A percentile compares a stretch with the other conserved stretches of the same genome.
These are phyloP conservation scores for Prosapia bicincta DNA, from an alignment of 2,888 invertebrate species.

Conservation along the genomic window DNA sequence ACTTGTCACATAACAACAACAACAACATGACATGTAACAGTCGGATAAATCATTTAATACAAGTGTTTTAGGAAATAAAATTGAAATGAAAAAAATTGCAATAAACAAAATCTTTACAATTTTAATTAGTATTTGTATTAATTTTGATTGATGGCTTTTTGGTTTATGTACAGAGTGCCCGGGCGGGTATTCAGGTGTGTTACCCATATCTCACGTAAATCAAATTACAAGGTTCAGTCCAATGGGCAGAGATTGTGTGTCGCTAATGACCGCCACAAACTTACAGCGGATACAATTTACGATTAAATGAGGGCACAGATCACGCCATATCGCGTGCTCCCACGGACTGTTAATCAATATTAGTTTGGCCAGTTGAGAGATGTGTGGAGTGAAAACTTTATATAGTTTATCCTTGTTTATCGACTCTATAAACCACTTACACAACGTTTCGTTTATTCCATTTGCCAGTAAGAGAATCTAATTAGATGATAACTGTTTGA, in stretches of 20 bases:
- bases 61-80: no score
- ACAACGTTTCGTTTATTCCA: no score
- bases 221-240: background rate
- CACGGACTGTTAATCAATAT: background rate
- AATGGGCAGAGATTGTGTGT: conserved; percentile 2
- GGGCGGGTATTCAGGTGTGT: background rate
- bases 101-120: no score
- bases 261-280: background rate
- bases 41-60: no score
- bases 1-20: no score
- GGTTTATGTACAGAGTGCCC: background rate
- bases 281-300: background rate
- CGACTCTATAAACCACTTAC: no score
- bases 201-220: background rate
- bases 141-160: background rate
- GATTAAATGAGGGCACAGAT: background rate
- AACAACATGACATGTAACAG: no score
- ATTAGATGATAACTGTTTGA: no score
- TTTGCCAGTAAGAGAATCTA: no score
- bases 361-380: background rate
- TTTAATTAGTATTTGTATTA: background rate
- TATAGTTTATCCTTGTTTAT: no score
- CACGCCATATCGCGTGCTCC: background rate
- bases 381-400: background rate
- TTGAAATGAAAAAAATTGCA: no score